phyloP scores from a whole-genome alignment of 2,797 vertebrate genomes.

The Schizopygopsis pylzovi region DNA sequence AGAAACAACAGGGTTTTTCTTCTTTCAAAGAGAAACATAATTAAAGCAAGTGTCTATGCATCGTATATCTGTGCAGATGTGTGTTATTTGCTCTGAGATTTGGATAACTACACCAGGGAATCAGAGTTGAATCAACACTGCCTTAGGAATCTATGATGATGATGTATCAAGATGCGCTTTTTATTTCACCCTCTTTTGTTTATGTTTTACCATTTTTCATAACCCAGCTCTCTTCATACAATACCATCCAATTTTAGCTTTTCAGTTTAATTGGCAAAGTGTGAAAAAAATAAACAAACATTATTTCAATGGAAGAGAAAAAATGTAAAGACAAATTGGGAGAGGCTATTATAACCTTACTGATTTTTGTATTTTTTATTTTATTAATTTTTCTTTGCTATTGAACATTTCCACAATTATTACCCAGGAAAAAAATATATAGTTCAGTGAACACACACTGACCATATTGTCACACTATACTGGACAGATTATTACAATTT shows the following conservation, averaged over 20 bases:
- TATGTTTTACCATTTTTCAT: constrained; percentile 2
- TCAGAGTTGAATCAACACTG: constrained; percentile 36
- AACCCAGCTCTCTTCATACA: not conserved
- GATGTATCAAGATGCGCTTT: constrained; percentile 3
- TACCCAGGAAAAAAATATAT: not conserved
- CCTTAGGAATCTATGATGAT: constrained; percentile 26
- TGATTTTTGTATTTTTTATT: not conserved
- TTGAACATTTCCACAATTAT: not conserved
- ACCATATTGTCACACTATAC: not conserved
- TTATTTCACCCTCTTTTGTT: constrained; percentile 1
- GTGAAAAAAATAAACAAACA: not conserved
- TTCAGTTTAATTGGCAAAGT: constrained; percentile 30
- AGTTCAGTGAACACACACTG: not conserved
- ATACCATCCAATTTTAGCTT: constrained; percentile 15
- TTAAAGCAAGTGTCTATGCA: constrained; percentile 33
- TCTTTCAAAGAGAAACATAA: constrained; percentile 41
- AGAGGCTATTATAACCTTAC: not conserved
- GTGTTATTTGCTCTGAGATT: constrained; percentile 42
- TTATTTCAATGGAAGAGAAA: not conserved
- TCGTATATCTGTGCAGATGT: constrained; percentile 13
- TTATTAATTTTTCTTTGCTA: not conserved
- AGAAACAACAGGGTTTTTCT: not conserved
- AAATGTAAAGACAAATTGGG: too few species aligned
- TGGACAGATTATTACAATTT: not conserved
- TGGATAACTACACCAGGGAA: constrained; percentile 40